Conservation (phyloP, 1,140 invertebrate genomes). For the Atta cephalotes region DNA sequence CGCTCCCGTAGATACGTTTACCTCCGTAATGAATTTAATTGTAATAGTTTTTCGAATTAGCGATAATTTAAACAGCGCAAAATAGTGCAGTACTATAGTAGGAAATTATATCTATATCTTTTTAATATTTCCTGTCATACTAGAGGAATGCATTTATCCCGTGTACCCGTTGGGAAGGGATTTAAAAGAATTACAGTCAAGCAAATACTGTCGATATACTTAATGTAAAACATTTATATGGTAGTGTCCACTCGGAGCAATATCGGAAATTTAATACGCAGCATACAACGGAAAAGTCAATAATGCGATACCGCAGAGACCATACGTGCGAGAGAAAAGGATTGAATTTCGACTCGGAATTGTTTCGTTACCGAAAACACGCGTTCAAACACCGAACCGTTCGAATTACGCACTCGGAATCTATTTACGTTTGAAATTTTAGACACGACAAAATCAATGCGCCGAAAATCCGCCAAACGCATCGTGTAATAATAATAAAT, state of each 20-base stretch:
- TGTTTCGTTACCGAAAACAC: constrained; percentile 54
- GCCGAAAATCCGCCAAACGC: constrained; percentile 24
- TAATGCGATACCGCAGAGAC: constrained; percentile 57
- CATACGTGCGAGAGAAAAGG: constrained; percentile 38
- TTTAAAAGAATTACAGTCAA: constrained; percentile 51
- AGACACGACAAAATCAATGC: constrained; percentile 47
- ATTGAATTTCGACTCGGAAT: constrained; percentile 60
- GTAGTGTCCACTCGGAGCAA: constrained; percentile 33
- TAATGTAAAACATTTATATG: constrained; percentile 59
- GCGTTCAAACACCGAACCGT: constrained; percentile 17
- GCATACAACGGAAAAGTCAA: constrained; percentile 54
- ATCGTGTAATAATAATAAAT: constrained; percentile 29
- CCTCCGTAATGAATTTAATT: constrained; percentile 13
- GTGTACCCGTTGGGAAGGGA: background rate
- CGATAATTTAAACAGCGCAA: background rate
- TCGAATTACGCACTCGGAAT: constrained; percentile 44
- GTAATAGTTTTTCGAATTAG: constrained; percentile 1
- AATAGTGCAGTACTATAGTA: background rate
- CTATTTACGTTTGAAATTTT: constrained; percentile 59
- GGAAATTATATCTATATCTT: background rate
- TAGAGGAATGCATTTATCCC: background rate
- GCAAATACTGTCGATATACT: constrained; percentile 52
- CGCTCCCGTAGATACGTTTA: constrained; percentile 12
- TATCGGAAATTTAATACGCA: constrained; percentile 62
- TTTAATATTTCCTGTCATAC: constrained; percentile 9